Percentiles rank a stretch among this genome's conserved stretches.
These are phyloP conservation scores for Acanthornis magna DNA, from an alignment of 2,797 vertebrate species.

Conservation along the genomic window DNA sequence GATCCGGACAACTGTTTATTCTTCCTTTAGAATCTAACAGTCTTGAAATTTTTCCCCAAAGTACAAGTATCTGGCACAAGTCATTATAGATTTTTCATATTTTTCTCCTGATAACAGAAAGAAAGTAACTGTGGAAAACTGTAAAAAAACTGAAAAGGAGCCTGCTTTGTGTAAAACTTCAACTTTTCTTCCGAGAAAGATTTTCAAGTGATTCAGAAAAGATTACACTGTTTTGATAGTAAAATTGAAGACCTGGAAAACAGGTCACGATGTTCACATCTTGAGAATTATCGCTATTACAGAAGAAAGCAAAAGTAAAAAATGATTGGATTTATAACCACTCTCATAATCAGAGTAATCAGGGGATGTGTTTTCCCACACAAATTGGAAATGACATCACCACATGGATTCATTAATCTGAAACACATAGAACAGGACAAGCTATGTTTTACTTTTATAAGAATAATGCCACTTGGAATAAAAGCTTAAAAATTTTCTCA, in stretches of 20 bases:
- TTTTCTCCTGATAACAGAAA: not conserved
- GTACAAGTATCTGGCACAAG: not conserved
- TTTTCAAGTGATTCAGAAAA: not conserved
- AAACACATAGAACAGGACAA: not conserved
- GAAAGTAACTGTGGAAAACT: not conserved
- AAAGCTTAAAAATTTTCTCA: not conserved
- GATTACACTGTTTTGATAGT: not conserved
- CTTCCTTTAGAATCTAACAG: not conserved
- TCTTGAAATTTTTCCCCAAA: not conserved
- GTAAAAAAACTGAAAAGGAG: accelerated
- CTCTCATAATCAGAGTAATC: not conserved
- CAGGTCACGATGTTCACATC: not conserved
- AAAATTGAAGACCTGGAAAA: not conserved
- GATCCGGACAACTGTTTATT: not conserved
- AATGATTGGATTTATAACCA: not conserved
- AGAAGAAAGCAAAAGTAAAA: not conserved
- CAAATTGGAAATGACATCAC: not conserved
- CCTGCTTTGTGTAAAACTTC: not conserved
- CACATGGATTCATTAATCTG: not conserved
- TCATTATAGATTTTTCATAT: not conserved
- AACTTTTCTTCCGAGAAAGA: accelerated
- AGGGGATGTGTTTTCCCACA: not conserved
- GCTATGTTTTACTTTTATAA: not conserved
- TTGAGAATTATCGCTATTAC: not conserved
- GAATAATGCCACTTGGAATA: not conserved